These are phyloP conservation scores for Tiaroga cobitis DNA, from an alignment of 2,797 vertebrate genomes.

Conservation along the genomic window DNA sequence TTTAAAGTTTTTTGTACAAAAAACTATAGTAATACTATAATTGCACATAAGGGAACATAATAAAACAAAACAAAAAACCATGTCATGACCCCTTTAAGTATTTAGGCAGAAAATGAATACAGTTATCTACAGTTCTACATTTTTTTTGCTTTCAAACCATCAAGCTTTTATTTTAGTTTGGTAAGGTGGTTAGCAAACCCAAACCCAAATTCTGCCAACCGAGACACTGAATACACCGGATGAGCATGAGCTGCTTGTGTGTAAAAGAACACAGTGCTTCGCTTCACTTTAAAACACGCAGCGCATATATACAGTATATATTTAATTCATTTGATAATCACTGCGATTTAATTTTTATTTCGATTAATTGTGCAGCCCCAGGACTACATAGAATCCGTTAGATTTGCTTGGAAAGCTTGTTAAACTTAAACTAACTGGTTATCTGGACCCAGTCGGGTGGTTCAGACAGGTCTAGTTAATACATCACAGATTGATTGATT, in stretches of 20 bases:
- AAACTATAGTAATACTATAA: too few relatives aligned
- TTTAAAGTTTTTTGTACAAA: too few relatives aligned
- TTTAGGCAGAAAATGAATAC: neutral
- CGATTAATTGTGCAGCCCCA: neutral
- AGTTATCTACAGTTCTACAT: too few relatives aligned
- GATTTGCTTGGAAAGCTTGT: neutral
- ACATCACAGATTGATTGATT: slow-evolving; percentile 1
- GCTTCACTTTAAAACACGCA: neutral
- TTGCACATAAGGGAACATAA: too few relatives aligned
- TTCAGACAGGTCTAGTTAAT: slow-evolving; percentile 29
- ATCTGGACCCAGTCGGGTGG: neutral
- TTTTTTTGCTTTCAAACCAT: neutral
- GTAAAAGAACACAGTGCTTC: neutral
- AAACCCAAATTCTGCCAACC: neutral
- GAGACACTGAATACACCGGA: neutral
- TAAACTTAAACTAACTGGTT: slow-evolving; percentile 26
- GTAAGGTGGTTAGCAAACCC: neutral
- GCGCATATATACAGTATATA: neutral
- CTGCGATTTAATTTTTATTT: neutral
- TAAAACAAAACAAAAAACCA: too few relatives aligned
- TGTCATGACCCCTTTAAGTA: too few relatives aligned
- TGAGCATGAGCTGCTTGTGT: neutral
- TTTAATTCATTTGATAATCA: neutral
- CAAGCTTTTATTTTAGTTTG: neutral
- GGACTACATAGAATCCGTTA: neutral